These are phyloP conservation scores for Scophthalmus maximus DNA, from an alignment of 2,113 vertebrate species.

Conservation along the genomic window DNA sequence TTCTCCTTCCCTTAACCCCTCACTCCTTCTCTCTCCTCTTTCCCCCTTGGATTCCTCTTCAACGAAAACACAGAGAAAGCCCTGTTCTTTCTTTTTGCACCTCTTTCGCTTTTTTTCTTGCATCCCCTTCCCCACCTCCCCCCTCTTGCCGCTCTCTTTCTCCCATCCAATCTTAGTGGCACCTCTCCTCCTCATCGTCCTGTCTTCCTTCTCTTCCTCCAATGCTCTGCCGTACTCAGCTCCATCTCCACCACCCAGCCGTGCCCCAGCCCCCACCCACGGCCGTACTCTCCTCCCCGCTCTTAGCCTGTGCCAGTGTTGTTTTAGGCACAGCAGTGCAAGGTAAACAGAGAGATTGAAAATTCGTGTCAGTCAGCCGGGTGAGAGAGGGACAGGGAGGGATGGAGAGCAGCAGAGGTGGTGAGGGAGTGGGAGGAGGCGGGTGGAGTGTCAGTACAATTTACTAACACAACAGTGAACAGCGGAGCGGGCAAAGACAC, in stretches of 20 bases:
- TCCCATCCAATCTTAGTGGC: slow-evolving; percentile 60
- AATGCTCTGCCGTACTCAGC: slow-evolving; percentile 21
- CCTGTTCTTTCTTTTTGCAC: slow-evolving; percentile 78
- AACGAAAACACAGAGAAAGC: slow-evolving; percentile 72
- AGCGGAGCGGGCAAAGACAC: slow-evolving; percentile 78
- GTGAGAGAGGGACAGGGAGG: slow-evolving; percentile 78
- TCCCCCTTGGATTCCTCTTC: slow-evolving; percentile 67
- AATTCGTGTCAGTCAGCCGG: slow-evolving; percentile 86
- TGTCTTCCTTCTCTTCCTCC: slow-evolving; percentile 4
- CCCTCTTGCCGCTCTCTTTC: slow-evolving; percentile 6
- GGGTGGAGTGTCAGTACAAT: slow-evolving; percentile 82
- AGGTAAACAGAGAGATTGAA: slow-evolving; percentile 89
- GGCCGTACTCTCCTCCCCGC: slow-evolving; percentile 47
- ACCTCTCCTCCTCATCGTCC: slow-evolving; percentile 41
- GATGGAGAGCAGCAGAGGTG: slow-evolving; percentile 59
- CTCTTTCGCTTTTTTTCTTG: slow-evolving; percentile 63
- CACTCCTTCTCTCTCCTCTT: slow-evolving; percentile 38
- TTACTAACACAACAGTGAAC: slow-evolving; percentile 87
- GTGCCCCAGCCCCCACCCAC: slow-evolving; percentile 1
- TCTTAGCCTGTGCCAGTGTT: slow-evolving; percentile 79
- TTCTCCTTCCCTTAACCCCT: slow-evolving; percentile 65
- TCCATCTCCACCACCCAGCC: slow-evolving; percentile 25
- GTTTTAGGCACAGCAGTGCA: slow-evolving; percentile 87
- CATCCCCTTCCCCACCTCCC: neutral
- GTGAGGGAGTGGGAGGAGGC: slow-evolving; percentile 62